Evolutionary conservation across 1,140 invertebrate species (phyloP), one percentile per base, ranked within the genome.

Genomic region (Rhynchophorus ferrugineus): DNA sequence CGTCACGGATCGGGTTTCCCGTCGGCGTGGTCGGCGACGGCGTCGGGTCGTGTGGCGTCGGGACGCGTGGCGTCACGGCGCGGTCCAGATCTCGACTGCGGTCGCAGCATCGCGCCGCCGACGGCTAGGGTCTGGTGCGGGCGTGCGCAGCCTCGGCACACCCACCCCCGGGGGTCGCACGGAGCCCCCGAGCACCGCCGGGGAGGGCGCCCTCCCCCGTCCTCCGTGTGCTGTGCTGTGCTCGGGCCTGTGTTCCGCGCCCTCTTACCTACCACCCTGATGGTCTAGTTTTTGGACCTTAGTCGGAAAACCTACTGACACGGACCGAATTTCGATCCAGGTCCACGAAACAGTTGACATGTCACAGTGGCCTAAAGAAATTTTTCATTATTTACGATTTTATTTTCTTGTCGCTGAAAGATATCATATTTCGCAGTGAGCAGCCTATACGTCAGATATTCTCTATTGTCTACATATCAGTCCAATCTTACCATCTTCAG

Each of bases 171-270:
- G 58, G 61, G 65, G 65, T 64, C 66, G 64, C 65, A 58, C 63
- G 50, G 53, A 58, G 53, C 63, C 52, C 50, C 60, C 55, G 59
- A 65, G 63, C 63, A 64, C 64, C 63, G 65, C 61, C 60, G 62
- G 54, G 60, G 45, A 21, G 43, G 29, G 11, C 47, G 42, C n/a
- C n/a, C n/a, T n/a, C n/a, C n/a, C n/a, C n/a, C n/a, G n/a, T n/a
- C n/a, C n/a, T n/a, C n/a, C n/a, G n/a, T n/a, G n/a, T n/a, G n/a
- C n/a, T n/a, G n/a, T n/a, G n/a, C n/a, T n/a, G n/a, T n/a, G n/a
- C n/a, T n/a, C n/a, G n/a, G n/a, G n/a, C 44, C 42, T 44, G 43
- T 37, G 22, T 17, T 18, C 11, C 9, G 20, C 42, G 18, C 46
- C 47, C 36, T 20, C 43, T 48, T 48, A 53, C 56, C 46, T 56